Percentiles rank a stretch among this genome's conserved stretches.
These are phyloP conservation scores for Artibeus lituratus DNA, from an alignment of 2,797 vertebrate genomes.

Conservation along the genomic window DNA sequence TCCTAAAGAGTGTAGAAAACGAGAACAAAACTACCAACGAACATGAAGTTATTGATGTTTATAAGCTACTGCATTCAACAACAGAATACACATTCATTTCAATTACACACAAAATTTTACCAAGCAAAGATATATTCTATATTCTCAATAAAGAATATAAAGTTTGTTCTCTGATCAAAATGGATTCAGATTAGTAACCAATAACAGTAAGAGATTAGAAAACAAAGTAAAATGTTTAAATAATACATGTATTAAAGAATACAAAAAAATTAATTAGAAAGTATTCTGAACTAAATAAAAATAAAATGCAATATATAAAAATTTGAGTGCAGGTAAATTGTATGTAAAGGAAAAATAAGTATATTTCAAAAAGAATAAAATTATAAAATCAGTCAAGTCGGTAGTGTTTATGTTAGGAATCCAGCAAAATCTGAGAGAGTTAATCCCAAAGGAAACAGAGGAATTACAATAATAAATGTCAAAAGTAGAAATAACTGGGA, in stretches of 20 bases:
- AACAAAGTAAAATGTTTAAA: not conserved
- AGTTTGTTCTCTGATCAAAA: not conserved
- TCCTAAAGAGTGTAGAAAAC: not conserved
- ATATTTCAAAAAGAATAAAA: not conserved
- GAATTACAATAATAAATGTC: not conserved
- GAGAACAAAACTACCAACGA: not conserved
- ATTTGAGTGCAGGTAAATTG: not conserved
- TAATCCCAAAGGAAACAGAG: not conserved
- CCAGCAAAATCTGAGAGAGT: not conserved
- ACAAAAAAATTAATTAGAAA: not conserved
- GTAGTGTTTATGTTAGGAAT: not conserved
- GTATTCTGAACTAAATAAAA: not conserved
- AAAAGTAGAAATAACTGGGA: not conserved
- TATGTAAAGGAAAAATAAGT: not conserved
- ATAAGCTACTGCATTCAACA: not conserved
- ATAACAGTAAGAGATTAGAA: not conserved
- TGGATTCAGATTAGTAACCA: not conserved
- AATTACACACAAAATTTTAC: not conserved
- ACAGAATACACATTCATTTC: not conserved
- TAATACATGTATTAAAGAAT: not conserved
- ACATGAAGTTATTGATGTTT: not conserved
- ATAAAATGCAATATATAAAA: not conserved
- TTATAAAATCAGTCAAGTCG: not conserved
- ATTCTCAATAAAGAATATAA: not conserved
- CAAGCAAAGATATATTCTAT: not conserved